These are phyloP conservation scores for Oenanthe melanoleuca DNA, from an alignment of 2,113 vertebrate genomes.

Conservation along the genomic window DNA sequence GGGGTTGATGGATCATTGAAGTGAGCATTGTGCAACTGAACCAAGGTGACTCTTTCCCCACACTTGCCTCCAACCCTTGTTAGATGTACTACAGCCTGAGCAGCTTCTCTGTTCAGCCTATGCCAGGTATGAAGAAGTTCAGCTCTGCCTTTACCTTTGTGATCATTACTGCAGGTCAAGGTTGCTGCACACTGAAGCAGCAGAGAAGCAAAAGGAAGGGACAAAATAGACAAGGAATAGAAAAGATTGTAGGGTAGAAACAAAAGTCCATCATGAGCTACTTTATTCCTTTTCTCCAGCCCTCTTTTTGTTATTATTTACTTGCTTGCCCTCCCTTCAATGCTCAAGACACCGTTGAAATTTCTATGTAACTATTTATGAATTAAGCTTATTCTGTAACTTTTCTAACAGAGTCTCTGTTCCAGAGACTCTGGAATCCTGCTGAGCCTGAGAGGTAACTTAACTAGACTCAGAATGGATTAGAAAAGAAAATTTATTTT, in stretches of 20 bases:
- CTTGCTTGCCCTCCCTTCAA: background rate
- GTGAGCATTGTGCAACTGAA: background rate
- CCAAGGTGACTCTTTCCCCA: background rate
- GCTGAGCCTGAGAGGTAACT: background rate
- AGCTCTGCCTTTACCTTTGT: background rate
- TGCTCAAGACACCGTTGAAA: background rate
- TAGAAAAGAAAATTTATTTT: background rate
- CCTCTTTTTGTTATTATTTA: background rate
- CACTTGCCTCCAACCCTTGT: background rate
- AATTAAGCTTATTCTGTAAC: background rate
- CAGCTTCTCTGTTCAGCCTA: background rate
- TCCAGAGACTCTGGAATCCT: background rate
- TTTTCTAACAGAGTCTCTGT: background rate
- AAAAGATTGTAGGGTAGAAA: background rate
- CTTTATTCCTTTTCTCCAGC: background rate
- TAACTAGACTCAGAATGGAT: background rate
- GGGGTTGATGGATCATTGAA: background rate
- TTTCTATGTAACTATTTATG: background rate
- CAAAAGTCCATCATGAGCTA: background rate
- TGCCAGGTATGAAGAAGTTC: background rate
- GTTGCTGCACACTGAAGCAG: background rate
- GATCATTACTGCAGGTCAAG: background rate
- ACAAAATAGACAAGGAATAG: background rate
- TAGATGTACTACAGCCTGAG: background rate
- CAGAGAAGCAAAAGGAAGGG: background rate